These are phyloP conservation scores for Homarus gammarus DNA, from an alignment of 2,888 invertebrate species.

Conservation along the genomic window DNA sequence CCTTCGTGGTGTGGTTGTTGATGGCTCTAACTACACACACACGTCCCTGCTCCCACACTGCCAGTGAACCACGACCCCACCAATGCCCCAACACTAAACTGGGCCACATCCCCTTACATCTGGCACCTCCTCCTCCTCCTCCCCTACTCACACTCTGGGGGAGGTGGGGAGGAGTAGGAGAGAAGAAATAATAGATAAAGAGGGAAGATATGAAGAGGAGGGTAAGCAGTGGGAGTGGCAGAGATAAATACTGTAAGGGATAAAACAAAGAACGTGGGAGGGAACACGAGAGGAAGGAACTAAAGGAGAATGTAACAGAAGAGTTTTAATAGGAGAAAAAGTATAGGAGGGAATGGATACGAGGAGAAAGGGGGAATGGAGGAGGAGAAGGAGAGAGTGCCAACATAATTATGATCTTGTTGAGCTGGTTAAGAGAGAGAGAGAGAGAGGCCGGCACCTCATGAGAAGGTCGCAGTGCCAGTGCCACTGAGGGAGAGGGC, in stretches of 20 bases:
- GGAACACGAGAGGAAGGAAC: neutral
- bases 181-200: too few relatives aligned
- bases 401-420: slow-evolving; percentile 3
- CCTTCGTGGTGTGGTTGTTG: too few relatives aligned
- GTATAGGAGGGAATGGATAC: slow-evolving; percentile 2
- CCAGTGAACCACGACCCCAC: neutral
- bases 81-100: neutral
- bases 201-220: too few relatives aligned
- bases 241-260: neutral
- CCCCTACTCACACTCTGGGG: neutral
- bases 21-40: neutral
- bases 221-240: neutral
- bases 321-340: neutral
- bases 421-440: neutral
- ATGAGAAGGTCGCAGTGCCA: too few relatives aligned
- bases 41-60: neutral
- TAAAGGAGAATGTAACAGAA: neutral
- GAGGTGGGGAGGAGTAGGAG: too few relatives aligned
- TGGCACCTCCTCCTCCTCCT: neutral
- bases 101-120: neutral
- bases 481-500: too few relatives aligned
- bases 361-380: slow-evolving; percentile 10
- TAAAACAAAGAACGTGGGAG: neutral
- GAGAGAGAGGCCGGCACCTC: too few relatives aligned
- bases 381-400: slow-evolving; percentile 1